Conservation (phyloP, 2,888 invertebrate species). For the Amblyteles armatorius region DNA sequence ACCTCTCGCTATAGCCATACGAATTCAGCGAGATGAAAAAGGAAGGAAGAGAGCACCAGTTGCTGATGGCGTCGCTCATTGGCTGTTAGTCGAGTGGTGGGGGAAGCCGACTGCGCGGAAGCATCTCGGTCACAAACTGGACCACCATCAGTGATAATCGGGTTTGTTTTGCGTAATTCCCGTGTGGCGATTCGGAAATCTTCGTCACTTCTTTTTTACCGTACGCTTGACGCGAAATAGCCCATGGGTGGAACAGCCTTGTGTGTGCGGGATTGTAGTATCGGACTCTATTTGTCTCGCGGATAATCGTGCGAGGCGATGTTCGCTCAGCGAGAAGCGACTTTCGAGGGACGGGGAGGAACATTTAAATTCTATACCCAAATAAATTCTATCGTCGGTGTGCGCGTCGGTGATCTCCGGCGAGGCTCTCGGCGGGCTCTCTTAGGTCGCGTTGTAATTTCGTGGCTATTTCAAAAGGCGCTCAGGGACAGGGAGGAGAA, state of each 20-base stretch:
- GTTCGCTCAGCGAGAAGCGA: constrained; percentile 47
- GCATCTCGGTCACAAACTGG: background rate
- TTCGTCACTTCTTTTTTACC: background rate
- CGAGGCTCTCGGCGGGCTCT: background rate
- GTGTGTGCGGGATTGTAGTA: constrained; percentile 6
- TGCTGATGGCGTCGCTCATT: too few species aligned
- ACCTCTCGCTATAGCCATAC: background rate
- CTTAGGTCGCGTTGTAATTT: constrained; percentile 39
- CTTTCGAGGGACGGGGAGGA: background rate
- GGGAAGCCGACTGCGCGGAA: background rate
- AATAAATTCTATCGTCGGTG: constrained; percentile 38
- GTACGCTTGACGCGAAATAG: background rate
- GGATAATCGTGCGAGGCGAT: constrained; percentile 39
- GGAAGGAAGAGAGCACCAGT: background rate
- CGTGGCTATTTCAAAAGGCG: constrained; percentile 17
- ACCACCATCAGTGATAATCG: background rate
- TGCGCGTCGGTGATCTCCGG: constrained; percentile 11
- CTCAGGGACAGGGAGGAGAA: constrained; percentile 2
- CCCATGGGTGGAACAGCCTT: background rate
- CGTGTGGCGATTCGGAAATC: background rate
- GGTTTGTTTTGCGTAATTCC: background rate
- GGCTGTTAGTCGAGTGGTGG: too few species aligned
- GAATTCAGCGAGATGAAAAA: background rate
- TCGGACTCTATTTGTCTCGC: constrained; percentile 41
- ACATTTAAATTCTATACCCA: constrained; percentile 43